Conservation (phyloP, 2,888 invertebrate genomes). For the Sepioteuthis lessoniana region DNA sequence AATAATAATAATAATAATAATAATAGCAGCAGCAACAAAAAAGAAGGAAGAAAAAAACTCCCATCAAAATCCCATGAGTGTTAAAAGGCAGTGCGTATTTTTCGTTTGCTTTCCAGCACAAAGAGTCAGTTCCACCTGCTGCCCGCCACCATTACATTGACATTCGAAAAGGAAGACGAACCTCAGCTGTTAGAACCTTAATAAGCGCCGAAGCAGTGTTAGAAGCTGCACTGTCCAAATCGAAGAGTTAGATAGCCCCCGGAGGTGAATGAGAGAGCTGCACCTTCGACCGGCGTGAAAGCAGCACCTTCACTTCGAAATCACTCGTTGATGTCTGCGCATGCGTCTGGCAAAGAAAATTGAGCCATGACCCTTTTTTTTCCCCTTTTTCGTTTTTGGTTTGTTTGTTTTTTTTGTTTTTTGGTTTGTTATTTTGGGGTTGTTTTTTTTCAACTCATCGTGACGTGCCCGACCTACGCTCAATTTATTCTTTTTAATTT, state of each 20-base stretch:
- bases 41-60: background rate
- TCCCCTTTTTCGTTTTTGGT: too few relatives aligned
- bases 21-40: background rate
- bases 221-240: constrained; percentile 14
- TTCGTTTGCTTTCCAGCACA: background rate
- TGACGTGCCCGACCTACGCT: background rate
- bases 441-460: background rate
- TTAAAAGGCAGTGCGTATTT: background rate
- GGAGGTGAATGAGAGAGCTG: background rate
- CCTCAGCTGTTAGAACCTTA: background rate
- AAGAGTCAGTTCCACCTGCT: background rate
- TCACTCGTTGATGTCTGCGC: background rate
- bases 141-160: background rate
- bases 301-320: background rate
- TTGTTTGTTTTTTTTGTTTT: too few relatives aligned
- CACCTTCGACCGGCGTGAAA: constrained; percentile 2
- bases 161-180: background rate
- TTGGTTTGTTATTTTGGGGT: too few relatives aligned
- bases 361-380: background rate
- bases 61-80: background rate
- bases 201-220: background rate
- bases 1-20: too few relatives aligned
- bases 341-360: background rate
- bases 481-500: too few relatives aligned
- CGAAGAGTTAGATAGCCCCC: background rate